Base-by-base conservation (phyloP, 2,888 invertebrate species). In the Eurois occulta region DNA sequence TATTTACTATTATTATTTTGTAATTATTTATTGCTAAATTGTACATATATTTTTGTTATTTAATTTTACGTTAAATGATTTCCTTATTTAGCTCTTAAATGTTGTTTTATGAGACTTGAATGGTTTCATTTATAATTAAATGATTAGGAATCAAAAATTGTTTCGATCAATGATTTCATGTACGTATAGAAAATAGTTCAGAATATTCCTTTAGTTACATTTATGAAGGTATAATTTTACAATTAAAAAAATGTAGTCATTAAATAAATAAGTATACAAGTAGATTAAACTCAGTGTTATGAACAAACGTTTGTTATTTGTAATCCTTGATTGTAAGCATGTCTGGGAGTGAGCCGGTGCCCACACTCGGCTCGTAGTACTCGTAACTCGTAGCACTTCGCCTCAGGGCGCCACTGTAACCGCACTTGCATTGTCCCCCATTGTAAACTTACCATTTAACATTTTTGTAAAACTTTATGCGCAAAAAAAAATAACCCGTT, bases 11-110 rank as follows among this genome's bases (percentile, higher is more conserved):
- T 90, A 86, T 90, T 91, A 92, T 93, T 92, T 94, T 94, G 94
- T 95, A 94, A 95, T 95, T 95, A 96, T 96, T 96, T 96, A 96
- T 96, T 95, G 91, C 92, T 95, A 93, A 95, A 95, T 94, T 96
- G 96, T 96, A 96, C 91, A 96, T 96, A 96, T 95, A 93, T 94
- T 95, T 95, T 96, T 96, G 96, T 96, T 96, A 96, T 96, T 96
- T 96, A 96, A 96, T 96, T 96, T 95, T 96, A 96, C 93, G 93
- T 95, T 94, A 92, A 91, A 92, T 91, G 88, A 93, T 93, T 94
- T 94, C 92, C 82, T 84, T 88, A 86, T 91, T 91, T 83, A 91
- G 92, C 87, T 89, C 89, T 89, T 89, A 90, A 81, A 90, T 91
- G 83, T 88, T 89, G 78, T 86, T 91, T 92, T 92, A 85, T 75